A percentile compares a stretch with the other conserved stretches of the same genome.
phyloP scores from a whole-genome alignment of 2,797 vertebrate species.

The Mormyrops boulengeri region DNA sequence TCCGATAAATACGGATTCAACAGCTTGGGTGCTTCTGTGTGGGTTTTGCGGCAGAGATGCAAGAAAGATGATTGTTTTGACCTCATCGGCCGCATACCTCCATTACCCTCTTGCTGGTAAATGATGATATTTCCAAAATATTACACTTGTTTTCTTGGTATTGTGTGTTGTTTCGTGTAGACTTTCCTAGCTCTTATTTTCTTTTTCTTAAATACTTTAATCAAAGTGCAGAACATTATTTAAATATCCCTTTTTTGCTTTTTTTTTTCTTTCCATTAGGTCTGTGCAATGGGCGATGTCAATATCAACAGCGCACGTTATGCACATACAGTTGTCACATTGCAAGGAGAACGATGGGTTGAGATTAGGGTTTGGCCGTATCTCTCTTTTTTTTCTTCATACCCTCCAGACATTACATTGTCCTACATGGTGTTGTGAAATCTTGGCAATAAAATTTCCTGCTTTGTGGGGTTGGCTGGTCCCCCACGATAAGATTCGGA shows the following conservation, averaged over 20 bases:
- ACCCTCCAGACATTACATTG: not conserved
- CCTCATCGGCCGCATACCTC: not conserved
- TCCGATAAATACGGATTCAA: not conserved
- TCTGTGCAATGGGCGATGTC: not conserved
- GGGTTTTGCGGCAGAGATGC: not conserved
- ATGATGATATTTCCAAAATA: not conserved
- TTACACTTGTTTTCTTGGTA: not conserved
- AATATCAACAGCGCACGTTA: not conserved
- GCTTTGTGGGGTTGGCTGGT: not conserved
- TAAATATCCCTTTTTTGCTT: too few species aligned
- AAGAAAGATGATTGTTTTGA: not conserved
- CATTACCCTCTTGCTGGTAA: not conserved
- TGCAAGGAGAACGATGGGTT: not conserved
- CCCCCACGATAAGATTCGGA: not conserved
- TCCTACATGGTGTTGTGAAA: not conserved
- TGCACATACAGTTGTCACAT: not conserved
- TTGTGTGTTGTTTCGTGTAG: not conserved
- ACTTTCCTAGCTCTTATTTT: not conserved
- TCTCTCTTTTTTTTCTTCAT: not conserved
- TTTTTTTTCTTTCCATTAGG: not conserved
- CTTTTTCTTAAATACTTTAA: not conserved
- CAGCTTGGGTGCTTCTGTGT: not conserved
- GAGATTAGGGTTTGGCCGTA: not conserved
- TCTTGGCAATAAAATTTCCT: not conserved
- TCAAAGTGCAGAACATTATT: too few species aligned